A percentile compares a stretch with the other conserved stretches of the same genome.
Evolutionary conservation across 1,140 invertebrate species (phyloP).

Genomic region (Diprion similis): DNA sequence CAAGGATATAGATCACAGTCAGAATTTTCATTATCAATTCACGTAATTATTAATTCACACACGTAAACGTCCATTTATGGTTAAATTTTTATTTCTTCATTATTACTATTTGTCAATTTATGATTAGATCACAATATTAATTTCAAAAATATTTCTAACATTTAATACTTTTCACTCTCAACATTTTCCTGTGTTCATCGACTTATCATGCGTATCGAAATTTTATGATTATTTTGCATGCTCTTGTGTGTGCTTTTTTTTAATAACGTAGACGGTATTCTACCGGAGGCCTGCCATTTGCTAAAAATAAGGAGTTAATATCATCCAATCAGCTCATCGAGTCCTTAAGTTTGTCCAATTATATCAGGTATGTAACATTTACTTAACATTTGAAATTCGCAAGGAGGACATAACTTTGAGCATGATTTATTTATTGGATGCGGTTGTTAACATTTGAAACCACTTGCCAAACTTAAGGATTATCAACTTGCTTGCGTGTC

Average conservation of each 20-base stretch:
- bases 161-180: too few relatives aligned
- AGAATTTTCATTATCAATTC: not conserved
- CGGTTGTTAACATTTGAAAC: not conserved
- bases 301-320: slow-evolving; percentile 56
- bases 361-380: slow-evolving; percentile 52
- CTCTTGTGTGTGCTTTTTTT: slow-evolving; percentile 21
- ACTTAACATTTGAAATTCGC: not conserved
- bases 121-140: not conserved
- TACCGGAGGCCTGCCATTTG: slow-evolving; percentile 52
- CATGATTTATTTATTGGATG: not conserved
- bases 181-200: slow-evolving; percentile 8
- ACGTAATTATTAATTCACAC: too few relatives aligned
- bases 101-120: slow-evolving; percentile 32
- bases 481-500: too few relatives aligned
- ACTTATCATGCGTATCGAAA: slow-evolving; percentile 11
- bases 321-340: slow-evolving; percentile 55
- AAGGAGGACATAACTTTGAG: slow-evolving; percentile 5
- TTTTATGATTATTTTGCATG: slow-evolving; percentile 24
- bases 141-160: too few relatives aligned
- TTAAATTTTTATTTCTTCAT: slow-evolving; percentile 20
- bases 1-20: slow-evolving; percentile 12
- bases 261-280: slow-evolving; percentile 53
- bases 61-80: slow-evolving; percentile 16
- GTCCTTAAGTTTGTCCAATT: slow-evolving; percentile 56
- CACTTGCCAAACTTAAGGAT: not conserved